Evolutionary conservation across 2,797 vertebrate species (phyloP).

Genomic region (Urophycis tenuis): DNA sequence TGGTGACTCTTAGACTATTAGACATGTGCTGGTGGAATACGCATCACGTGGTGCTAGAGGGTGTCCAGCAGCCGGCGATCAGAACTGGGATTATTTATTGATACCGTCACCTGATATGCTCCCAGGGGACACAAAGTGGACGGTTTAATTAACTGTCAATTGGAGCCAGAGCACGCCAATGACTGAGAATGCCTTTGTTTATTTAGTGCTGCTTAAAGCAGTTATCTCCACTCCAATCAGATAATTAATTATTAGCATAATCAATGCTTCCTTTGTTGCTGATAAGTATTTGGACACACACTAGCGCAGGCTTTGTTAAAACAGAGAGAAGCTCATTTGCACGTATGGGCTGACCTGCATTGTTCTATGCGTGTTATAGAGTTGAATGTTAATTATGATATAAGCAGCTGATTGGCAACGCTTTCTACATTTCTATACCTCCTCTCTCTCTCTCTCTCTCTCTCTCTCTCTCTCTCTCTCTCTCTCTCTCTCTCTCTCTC

Average conservation of each 20-base stretch:
- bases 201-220: constrained; percentile 52
- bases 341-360: constrained; percentile 30
- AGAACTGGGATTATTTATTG: not conserved
- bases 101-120: constrained; percentile 20
- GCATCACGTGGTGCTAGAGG: not conserved
- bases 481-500: not conserved
- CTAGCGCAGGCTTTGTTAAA: constrained; percentile 35
- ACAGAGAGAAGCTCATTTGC: constrained; percentile 40
- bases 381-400: not conserved
- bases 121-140: constrained; percentile 35
- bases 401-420: not conserved
- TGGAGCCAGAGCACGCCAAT: constrained; percentile 44
- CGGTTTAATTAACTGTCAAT: constrained; percentile 54
- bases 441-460: constrained; percentile 15
- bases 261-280: constrained; percentile 57
- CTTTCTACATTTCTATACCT: constrained; percentile 9
- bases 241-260: constrained; percentile 63
- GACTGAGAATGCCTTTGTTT: constrained; percentile 42
- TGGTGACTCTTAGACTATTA: not conserved
- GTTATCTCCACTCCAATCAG: constrained; percentile 45
- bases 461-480: not conserved
- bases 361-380: constrained; percentile 14
- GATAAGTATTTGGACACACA: constrained; percentile 30
- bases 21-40: not conserved
- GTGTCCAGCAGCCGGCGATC: not conserved